Conservation (phyloP, 2,888 invertebrate genomes). For the Ganaspis brasiliensis region DNA sequence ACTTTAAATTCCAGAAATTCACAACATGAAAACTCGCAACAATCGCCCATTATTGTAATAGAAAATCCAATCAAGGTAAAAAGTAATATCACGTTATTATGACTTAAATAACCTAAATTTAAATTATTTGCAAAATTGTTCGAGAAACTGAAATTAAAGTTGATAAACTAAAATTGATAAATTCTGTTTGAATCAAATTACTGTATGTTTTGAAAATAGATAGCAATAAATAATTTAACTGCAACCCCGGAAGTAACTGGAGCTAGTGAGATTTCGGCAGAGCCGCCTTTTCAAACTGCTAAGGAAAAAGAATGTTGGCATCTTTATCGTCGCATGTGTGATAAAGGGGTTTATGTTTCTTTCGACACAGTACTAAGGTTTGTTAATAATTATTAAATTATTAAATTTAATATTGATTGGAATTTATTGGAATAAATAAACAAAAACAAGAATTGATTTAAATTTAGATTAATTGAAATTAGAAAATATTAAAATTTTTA, state of each 20-base stretch:
- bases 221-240: slow-evolving; percentile 38
- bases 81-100: not conserved
- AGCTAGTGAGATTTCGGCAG: slow-evolving; percentile 67
- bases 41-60: slow-evolving; percentile 2
- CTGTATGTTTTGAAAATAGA: slow-evolving; percentile 33
- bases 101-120: no score
- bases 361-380: slow-evolving; percentile 86
- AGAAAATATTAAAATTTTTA: no score
- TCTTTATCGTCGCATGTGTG: slow-evolving; percentile 86
- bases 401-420: not conserved
- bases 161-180: no score
- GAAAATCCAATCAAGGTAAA: slow-evolving; percentile 36
- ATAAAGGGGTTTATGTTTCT: slow-evolving; percentile 86
- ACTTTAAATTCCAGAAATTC: slow-evolving; percentile 14
- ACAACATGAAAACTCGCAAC: slow-evolving; percentile 18
- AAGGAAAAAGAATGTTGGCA: slow-evolving; percentile 87
- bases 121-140: no score
- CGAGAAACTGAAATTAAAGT: no score
- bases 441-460: no score
- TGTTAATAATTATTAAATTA: slow-evolving; percentile 40
- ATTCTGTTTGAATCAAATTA: no score
- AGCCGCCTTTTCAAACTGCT: slow-evolving; percentile 82
- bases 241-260: slow-evolving; percentile 49
- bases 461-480: no score
- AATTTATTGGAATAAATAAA: no score